Evolutionary conservation across 1,140 invertebrate genomes (phyloP), one percentile per base, ranked within the genome.

Genomic region (Drosophila pallidifrons): DNA sequence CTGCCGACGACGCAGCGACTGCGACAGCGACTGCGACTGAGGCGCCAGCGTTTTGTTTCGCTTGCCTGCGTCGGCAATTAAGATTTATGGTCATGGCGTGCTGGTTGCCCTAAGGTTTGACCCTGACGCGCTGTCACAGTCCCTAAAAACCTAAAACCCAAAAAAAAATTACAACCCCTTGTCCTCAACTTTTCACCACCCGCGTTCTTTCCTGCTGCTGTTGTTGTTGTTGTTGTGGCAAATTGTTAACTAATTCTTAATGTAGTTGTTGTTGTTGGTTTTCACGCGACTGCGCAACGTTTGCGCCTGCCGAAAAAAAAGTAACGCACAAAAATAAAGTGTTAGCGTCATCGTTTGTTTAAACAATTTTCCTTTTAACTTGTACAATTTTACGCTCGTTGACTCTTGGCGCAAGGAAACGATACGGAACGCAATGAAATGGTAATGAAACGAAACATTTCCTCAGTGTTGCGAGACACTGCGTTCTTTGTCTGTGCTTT

Each of bases 11-110:
- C 30, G 30, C 54, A 52, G 20, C 43, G 32, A 32, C 49, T 5
- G 8, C 45, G 20, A 35, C 65, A 7, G 4, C 65, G 45, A 41
- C 61, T 13, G 13, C 35, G 54, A 30, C 51, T 3, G 28, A n/a
- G 51, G 55, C 64, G 71, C 35, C 71, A 47, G 45, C 71, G 58
- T 32, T 38, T 47, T 41, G 85, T 85, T 85, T 75, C 85, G 85
- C 75, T 89, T 89, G 85, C 85, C 78, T 90, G 85, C 81, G 75
- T 45, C 66, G 79, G 71, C 85, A 89, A 89, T 89, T 81, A 89
- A 89, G 85, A 89, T 89, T 89, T 89, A 89, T 89, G 86, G 78
- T 79, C 78, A 88, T 83, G 77, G 80, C 83, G 85, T 87, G 82
- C 54, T 79, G 68, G 79, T 28, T 57, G 66, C 85, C 78, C 74